These are phyloP conservation scores for Dryomyza anilis DNA, from an alignment of 2,888 invertebrate genomes.

Conservation along the genomic window DNA sequence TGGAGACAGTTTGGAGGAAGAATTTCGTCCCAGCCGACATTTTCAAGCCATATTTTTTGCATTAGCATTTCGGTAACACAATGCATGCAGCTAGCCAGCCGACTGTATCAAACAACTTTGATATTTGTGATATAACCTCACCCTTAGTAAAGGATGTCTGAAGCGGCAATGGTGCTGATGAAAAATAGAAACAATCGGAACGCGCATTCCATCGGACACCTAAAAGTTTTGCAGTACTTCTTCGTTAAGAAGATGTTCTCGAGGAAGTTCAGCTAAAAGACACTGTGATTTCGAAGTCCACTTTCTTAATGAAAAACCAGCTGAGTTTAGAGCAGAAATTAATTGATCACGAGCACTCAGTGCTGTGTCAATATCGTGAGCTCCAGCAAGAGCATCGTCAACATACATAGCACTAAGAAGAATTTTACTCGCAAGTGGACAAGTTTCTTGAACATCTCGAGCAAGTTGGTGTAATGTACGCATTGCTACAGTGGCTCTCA, in stretches of 20 bases:
- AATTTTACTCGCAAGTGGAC: not conserved
- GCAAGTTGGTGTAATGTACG: not conserved
- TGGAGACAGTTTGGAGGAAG: too few relatives aligned
- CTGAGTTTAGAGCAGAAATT: too few relatives aligned
- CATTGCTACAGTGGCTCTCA: too few relatives aligned
- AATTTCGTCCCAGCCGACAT: too few relatives aligned
- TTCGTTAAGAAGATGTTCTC: not conserved
- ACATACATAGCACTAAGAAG: not conserved
- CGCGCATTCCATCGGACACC: not conserved
- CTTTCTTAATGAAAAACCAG: too few relatives aligned
- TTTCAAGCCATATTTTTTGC: too few relatives aligned
- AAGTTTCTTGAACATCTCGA: not conserved
- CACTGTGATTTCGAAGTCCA: too few relatives aligned
- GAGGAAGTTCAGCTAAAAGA: too few relatives aligned
- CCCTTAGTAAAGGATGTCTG: not conserved
- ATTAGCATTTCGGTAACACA: too few relatives aligned
- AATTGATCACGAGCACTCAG: not conserved
- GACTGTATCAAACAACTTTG: not conserved
- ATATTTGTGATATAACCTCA: not conserved
- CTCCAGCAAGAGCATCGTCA: slow-evolving; percentile 23
- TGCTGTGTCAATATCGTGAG: slow-evolving; percentile 22
- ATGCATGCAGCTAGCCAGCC: too few relatives aligned
- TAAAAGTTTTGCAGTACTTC: not conserved
- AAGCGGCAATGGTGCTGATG: not conserved
- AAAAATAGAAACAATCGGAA: not conserved